phyloP scores from a whole-genome alignment of 2,797 vertebrate genomes.

The Malacoraja senta region DNA sequence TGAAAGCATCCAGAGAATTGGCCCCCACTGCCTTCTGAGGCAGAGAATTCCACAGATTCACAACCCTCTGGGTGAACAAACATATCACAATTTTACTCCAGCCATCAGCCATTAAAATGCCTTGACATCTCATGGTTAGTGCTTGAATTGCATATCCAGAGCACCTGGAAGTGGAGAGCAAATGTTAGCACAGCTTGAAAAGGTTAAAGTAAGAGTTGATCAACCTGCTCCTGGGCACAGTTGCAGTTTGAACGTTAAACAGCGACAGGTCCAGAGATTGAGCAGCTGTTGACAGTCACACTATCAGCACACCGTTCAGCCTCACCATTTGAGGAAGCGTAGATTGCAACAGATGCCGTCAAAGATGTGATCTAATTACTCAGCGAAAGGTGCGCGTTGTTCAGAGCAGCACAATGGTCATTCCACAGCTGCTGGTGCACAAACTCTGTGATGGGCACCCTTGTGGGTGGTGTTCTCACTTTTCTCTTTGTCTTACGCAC shows the following conservation, averaged over 20 bases:
- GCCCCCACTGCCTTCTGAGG: too few relatives aligned
- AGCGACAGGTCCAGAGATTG: not conserved
- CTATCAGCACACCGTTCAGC: not conserved
- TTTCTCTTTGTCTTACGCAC: not conserved
- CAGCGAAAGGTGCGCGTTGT: not conserved
- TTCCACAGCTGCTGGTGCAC: not conserved
- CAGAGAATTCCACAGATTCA: too few relatives aligned
- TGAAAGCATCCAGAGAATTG: too few relatives aligned
- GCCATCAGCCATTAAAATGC: too few relatives aligned
- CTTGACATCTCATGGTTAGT: not conserved
- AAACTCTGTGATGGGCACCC: too few relatives aligned
- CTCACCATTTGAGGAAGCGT: not conserved
- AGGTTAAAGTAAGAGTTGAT: not conserved
- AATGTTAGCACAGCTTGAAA: not conserved
- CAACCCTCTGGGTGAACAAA: not conserved
- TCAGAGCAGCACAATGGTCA: not conserved
- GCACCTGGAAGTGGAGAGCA: not conserved
- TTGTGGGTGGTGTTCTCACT: not conserved
- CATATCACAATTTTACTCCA: not conserved
- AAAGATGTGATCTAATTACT: not conserved
- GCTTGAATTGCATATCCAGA: too few relatives aligned
- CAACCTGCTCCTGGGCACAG: not conserved
- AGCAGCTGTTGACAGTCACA: not conserved
- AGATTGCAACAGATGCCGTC: not conserved
- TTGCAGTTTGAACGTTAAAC: not conserved